Conservation (phyloP, 2,113 vertebrate species). For the Galbula dea region DNA sequence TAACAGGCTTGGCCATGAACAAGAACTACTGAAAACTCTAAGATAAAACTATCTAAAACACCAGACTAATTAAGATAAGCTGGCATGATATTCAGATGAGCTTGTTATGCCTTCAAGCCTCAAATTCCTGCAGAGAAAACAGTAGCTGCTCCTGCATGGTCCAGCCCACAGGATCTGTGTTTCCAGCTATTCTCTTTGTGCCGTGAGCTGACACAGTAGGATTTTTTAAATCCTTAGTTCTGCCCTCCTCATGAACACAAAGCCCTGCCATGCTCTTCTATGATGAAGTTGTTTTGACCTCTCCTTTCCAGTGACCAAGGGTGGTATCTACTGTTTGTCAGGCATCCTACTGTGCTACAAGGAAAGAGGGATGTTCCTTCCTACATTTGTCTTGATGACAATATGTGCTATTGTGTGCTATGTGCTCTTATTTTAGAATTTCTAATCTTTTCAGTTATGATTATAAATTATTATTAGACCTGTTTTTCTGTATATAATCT, state of each 20-base stretch:
- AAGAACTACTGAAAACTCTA: neutral
- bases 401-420: neutral
- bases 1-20: neutral
- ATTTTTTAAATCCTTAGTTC: neutral
- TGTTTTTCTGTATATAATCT: neutral
- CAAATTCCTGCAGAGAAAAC: neutral
- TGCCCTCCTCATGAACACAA: neutral
- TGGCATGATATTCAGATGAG: neutral
- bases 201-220: neutral
- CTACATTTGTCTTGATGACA: neutral
- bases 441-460: neutral
- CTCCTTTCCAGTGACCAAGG: neutral
- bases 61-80: neutral
- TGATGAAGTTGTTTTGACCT: neutral
- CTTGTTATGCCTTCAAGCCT: neutral
- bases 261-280: neutral
- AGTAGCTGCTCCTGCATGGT: neutral
- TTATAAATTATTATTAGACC: neutral
- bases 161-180: neutral
- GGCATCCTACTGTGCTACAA: neutral
- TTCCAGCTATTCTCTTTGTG: neutral
- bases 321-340: neutral
- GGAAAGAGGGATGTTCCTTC: neutral
- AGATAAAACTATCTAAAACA: neutral
- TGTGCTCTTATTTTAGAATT: neutral